Conservation (phyloP, 2,888 invertebrate species). For the Acleris cristana region DNA sequence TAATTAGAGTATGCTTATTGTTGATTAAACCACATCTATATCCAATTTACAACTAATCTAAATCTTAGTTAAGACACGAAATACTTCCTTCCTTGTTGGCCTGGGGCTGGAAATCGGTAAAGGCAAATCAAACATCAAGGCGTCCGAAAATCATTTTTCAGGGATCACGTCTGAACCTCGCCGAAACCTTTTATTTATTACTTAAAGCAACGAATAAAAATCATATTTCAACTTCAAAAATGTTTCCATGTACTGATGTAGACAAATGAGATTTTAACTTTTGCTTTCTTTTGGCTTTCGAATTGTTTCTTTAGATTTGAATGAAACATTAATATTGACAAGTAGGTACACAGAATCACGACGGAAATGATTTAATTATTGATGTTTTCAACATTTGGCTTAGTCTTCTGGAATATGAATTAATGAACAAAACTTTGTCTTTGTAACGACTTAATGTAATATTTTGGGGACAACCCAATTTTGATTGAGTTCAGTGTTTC, state of each 20-base stretch:
- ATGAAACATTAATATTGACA: neutral
- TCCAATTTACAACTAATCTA: too few relatives aligned
- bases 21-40: too few relatives aligned
- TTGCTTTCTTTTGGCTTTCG: neutral
- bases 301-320: slow-evolving; percentile 3
- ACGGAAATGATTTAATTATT: neutral
- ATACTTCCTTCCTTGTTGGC: too few relatives aligned
- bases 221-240: slow-evolving; percentile 16
- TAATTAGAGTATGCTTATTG: too few relatives aligned
- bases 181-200: slow-evolving; percentile 23
- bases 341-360: neutral
- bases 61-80: too few relatives aligned
- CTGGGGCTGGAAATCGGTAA: too few relatives aligned
- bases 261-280: slow-evolving; percentile 23
- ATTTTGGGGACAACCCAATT: too few relatives aligned
- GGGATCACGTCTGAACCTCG: neutral
- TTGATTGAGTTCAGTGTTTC: too few relatives aligned
- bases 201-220: slow-evolving; percentile 14
- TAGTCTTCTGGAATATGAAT: too few relatives aligned
- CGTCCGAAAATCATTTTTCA: slow-evolving; percentile 16
- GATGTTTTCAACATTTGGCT: too few relatives aligned
- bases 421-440: too few relatives aligned
- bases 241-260: slow-evolving; percentile 10
- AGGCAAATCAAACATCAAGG: slow-evolving; percentile 13
- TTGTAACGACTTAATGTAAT: too few relatives aligned